These are phyloP conservation scores for Holocentrus rufus DNA, from an alignment of 2,797 vertebrate genomes.

Conservation along the genomic window DNA sequence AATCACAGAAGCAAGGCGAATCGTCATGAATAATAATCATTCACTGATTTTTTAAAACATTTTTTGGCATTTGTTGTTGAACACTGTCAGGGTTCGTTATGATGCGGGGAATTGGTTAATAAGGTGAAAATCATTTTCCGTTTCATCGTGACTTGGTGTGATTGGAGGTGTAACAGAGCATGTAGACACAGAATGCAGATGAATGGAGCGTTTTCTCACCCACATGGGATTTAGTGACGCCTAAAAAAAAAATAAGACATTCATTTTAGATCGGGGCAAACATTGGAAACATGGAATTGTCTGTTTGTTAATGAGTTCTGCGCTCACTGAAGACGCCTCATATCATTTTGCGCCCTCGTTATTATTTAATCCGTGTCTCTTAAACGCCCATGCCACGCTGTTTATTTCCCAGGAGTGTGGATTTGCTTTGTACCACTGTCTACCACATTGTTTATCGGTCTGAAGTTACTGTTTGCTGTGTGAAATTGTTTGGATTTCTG, in stretches of 20 bases:
- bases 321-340: not conserved
- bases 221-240: not conserved
- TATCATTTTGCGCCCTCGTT: not conserved
- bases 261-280: not conserved
- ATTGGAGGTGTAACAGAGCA: too few relatives aligned
- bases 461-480: not conserved
- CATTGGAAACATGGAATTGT: not conserved
- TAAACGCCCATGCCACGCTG: not conserved
- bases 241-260: not conserved
- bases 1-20: too few relatives aligned
- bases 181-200: too few relatives aligned
- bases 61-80: too few relatives aligned
- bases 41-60: too few relatives aligned
- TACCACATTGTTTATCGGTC: not conserved
- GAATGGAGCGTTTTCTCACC: too few relatives aligned
- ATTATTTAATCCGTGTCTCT: not conserved
- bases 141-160: too few relatives aligned
- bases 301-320: not conserved
- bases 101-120: too few relatives aligned
- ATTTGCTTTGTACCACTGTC: slow-evolving; percentile 1
- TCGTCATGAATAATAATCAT: too few relatives aligned
- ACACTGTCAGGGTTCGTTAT: too few relatives aligned
- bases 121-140: too few relatives aligned
- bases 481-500: slow-evolving; percentile 40
- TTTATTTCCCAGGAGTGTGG: not conserved